These are phyloP conservation scores for Caenorhabditis remanei DNA, from an alignment of 1,140 invertebrate species.

Conservation along the genomic window DNA sequence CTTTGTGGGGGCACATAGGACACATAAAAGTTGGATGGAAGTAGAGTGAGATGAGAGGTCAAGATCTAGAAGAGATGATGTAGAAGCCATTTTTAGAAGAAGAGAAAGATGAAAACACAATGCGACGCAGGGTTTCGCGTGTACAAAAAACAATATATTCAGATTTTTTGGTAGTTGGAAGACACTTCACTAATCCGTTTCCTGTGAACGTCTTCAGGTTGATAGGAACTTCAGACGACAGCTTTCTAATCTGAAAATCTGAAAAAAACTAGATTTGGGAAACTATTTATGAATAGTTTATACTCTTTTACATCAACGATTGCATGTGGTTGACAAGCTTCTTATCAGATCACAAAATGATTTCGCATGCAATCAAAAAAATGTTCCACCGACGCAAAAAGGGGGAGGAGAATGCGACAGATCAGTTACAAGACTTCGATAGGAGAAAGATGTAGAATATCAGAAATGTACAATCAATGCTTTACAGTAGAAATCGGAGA, in stretches of 20 bases:
- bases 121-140: no score
- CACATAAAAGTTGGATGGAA: slow-evolving; percentile 32
- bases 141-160: no score
- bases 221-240: no score
- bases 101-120: not conserved
- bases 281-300: no score
- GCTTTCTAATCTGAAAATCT: not conserved
- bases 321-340: not conserved
- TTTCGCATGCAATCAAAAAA: not conserved
- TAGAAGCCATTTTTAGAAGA: slow-evolving; percentile 21
- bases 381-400: slow-evolving; percentile 5
- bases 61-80: not conserved
- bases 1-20: not conserved
- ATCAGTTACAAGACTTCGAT: no score
- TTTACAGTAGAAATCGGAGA: no score
- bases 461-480: no score
- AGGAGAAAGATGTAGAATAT: no score
- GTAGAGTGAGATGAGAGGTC: slow-evolving; percentile 25
- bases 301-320: not conserved
- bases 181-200: no score
- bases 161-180: no score
- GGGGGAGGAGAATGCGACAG: no score
- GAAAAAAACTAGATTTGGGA: not conserved
- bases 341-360: not conserved
- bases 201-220: no score